Percentiles rank a stretch among this genome's conserved stretches.
These are phyloP conservation scores for Hydrozoanthus gracilis DNA, from an alignment of 92 coral and sea anemone species.

Conservation along the genomic window DNA sequence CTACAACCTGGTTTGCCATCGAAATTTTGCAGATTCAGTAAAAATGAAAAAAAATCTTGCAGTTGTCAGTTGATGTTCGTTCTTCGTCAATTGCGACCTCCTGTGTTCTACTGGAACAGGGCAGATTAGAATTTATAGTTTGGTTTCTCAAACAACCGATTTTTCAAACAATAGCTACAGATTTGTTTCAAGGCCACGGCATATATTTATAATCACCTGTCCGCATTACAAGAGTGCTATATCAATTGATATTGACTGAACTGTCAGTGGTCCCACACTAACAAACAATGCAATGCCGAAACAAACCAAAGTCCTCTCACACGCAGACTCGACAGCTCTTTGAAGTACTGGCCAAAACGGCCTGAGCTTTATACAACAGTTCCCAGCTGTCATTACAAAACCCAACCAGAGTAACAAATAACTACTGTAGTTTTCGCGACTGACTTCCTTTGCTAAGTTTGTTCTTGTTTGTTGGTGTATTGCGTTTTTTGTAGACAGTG, in stretches of 20 bases:
- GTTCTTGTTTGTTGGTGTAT: conserved; percentile 75
- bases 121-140: conserved; percentile 69
- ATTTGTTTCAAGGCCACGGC: conserved; percentile 74
- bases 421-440: not conserved
- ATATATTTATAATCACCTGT: conserved; percentile 75
- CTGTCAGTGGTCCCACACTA: conserved; percentile 62
- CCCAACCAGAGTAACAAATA: not conserved
- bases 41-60: not conserved
- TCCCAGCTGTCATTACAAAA: not conserved
- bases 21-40: not conserved
- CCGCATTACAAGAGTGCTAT: conserved; percentile 49
- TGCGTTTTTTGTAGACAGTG: conserved; percentile 83
- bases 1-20: conserved; percentile 22
- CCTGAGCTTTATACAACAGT: not conserved
- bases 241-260: conserved; percentile 68
- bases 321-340: conserved; percentile 25
- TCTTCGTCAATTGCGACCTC: conserved; percentile 31
- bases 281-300: conserved; percentile 44
- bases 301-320: conserved; percentile 34
- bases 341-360: not conserved
- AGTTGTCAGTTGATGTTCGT: not conserved
- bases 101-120: conserved; percentile 23
- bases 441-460: conserved; percentile 13
- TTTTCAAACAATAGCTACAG: conserved; percentile 70
- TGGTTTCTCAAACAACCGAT: conserved; percentile 72